Base-by-base conservation (phyloP, 2,888 invertebrate genomes). In the Melikaiella ostensackeni region DNA sequence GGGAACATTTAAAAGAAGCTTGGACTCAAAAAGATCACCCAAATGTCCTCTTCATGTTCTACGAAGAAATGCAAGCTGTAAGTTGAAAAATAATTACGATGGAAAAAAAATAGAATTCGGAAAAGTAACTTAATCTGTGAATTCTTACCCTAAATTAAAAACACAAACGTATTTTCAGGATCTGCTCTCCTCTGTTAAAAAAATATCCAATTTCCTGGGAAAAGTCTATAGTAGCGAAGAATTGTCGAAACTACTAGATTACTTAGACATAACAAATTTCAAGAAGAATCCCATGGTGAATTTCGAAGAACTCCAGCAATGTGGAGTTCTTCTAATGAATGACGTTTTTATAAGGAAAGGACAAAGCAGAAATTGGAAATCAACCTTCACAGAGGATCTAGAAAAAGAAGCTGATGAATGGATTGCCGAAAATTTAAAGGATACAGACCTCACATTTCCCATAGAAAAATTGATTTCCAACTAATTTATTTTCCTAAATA, bases 191-290 rank as follows among this genome's bases (percentile, higher is more conserved):
- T 92, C 94, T 0, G 93, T 96, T 2, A 91, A 91, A 30, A 93
- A 93, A 80, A 93, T 96, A 0, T 93, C 94, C 0, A 87, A 92
- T 0, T 96, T 96, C 88, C 91, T 96, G 50, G 92, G 92, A 61
- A 95, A 95, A 88, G 85, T 90, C 0, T 93, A 94, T 78, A 92
- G 92, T 0, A 91, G 92, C 0, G 93, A 94, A 27, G 93, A 97
- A 88, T 88, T 96, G 0, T 88, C 92, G 0, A 91, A 92, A 27
- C 92, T 98, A 4, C 93, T 94, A 13, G 91, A 95, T 9, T 96
- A 98, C 89, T 94, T 98, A 79, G 94, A 94, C 86, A 96, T 98
- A 81, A 93, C 95, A 13, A 96, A 94, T 89, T 98, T 98, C 92
- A 95, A 95, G 82, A 93, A 94, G 19, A 98, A 98, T 92, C 94